phyloP scores from a whole-genome alignment of 53 echinoderm and acorn worm genomes.

The Zoroaster sp. region DNA sequence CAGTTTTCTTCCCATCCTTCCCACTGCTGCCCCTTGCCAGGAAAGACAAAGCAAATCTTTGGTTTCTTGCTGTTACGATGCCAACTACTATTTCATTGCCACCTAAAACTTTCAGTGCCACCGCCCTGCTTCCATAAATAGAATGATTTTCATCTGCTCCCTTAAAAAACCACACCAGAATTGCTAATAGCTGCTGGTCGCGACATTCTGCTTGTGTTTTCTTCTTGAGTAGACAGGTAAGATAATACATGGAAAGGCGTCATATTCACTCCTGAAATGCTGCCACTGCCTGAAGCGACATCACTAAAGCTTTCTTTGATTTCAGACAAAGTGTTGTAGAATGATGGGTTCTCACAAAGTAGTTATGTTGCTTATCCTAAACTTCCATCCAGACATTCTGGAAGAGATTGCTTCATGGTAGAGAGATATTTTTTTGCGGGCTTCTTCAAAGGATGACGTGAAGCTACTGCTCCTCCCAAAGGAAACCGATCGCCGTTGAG shows the following conservation, averaged over 20 bases:
- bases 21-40: slow-evolving; percentile 94
- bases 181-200: slow-evolving; percentile 68
- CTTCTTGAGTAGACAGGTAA: slow-evolving; percentile 76
- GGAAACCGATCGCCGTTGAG: slow-evolving; percentile 93
- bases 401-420: background rate
- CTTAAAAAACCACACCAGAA: slow-evolving; percentile 60
- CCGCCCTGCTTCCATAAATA: slow-evolving; percentile 37
- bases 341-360: slow-evolving; percentile 71
- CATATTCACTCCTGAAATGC: slow-evolving; percentile 55
- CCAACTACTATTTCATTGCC: background rate
- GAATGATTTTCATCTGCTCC: slow-evolving; percentile 31
- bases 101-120: slow-evolving; percentile 30
- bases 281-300: slow-evolving; percentile 75
- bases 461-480: slow-evolving; percentile 85
- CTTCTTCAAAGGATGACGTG: slow-evolving; percentile 84
- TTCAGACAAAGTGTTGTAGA: slow-evolving; percentile 83
- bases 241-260: slow-evolving; percentile 73
- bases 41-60: slow-evolving; percentile 89
- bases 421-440: slow-evolving; percentile 27
- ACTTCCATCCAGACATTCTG: slow-evolving; percentile 74
- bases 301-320: slow-evolving; percentile 69
- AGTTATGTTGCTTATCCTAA: slow-evolving; percentile 53
- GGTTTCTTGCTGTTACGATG: slow-evolving; percentile 46
- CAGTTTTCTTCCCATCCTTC: slow-evolving; percentile 76
- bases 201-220: slow-evolving; percentile 71